A percentile compares a stretch with the other conserved stretches of the same genome.
These are phyloP conservation scores for Drosophila mimetica DNA, from an alignment of 2,888 invertebrate species.

Conservation along the genomic window DNA sequence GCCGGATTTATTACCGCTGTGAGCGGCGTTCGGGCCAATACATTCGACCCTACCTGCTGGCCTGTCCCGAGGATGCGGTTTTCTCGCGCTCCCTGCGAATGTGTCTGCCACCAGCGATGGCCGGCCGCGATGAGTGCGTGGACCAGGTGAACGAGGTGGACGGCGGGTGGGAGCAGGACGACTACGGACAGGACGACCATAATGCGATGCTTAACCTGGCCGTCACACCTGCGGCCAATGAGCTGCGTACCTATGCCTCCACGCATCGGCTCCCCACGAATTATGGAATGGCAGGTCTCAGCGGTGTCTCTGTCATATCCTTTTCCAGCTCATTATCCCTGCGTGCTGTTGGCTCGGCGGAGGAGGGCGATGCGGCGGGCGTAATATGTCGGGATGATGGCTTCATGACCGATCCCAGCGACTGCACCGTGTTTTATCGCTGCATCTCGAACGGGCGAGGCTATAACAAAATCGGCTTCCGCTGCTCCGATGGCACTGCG, in stretches of 20 bases:
- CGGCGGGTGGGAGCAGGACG: constrained; percentile 48
- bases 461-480: constrained; percentile 89
- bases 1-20: constrained; percentile 91
- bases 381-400: constrained; percentile 87
- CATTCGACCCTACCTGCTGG: constrained; percentile 87
- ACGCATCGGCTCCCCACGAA: constrained; percentile 74
- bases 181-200: constrained; percentile 50
- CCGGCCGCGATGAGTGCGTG: constrained; percentile 89
- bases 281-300: constrained; percentile 81
- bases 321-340: constrained; percentile 81
- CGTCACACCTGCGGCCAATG: constrained; percentile 62
- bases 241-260: constrained; percentile 61
- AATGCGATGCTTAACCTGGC: constrained; percentile 58
- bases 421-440: constrained; percentile 91
- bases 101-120: constrained; percentile 89
- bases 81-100: constrained; percentile 88
- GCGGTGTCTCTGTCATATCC: constrained; percentile 83
- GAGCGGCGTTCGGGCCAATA: constrained; percentile 86
- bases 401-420: constrained; percentile 88
- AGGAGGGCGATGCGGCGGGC: constrained; percentile 52
- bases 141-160: constrained; percentile 83
- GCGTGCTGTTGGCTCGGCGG: constrained; percentile 65
- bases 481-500: constrained; percentile 90
- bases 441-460: constrained; percentile 88
- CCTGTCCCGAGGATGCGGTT: constrained; percentile 90